Conservation (phyloP, 2,113 vertebrate species). For the Myanophis thanlyinensis region DNA sequence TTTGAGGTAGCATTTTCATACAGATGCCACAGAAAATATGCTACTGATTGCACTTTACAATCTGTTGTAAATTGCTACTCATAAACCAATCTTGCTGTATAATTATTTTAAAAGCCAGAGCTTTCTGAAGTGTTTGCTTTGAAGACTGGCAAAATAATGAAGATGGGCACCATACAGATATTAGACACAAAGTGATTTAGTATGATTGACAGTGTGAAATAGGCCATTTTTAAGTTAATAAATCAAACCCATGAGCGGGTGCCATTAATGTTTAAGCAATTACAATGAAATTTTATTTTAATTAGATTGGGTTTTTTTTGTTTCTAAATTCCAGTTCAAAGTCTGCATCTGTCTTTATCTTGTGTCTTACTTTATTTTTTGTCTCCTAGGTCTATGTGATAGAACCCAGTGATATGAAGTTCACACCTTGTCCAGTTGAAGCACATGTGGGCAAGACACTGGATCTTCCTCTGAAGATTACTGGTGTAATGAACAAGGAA, state of each 20-base stretch:
- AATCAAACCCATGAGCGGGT: background rate
- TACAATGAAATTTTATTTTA: background rate
- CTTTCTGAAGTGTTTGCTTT: background rate
- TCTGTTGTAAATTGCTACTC: background rate
- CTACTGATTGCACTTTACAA: background rate
- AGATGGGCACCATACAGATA: background rate
- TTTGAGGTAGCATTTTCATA: background rate
- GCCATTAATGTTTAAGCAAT: background rate
- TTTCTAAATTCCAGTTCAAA: background rate
- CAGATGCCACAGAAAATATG: background rate
- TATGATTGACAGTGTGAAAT: background rate
- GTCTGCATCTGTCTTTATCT: background rate
- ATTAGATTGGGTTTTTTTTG: background rate
- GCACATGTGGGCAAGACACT: constrained; percentile 76
- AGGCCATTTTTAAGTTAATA: background rate
- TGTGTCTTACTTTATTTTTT: background rate
- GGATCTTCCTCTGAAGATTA: constrained; percentile 87
- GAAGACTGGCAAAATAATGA: background rate
- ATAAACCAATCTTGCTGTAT: background rate
- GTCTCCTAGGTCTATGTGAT: constrained; percentile 84
- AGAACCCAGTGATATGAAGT: constrained; percentile 90
- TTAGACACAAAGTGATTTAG: background rate
- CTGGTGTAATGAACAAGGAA: constrained; percentile 71
- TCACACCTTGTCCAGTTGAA: constrained; percentile 84
- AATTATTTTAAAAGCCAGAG: background rate